These are phyloP conservation scores for Conus ventricosus DNA, from an alignment of 1,140 invertebrate genomes.

Conservation along the genomic window DNA sequence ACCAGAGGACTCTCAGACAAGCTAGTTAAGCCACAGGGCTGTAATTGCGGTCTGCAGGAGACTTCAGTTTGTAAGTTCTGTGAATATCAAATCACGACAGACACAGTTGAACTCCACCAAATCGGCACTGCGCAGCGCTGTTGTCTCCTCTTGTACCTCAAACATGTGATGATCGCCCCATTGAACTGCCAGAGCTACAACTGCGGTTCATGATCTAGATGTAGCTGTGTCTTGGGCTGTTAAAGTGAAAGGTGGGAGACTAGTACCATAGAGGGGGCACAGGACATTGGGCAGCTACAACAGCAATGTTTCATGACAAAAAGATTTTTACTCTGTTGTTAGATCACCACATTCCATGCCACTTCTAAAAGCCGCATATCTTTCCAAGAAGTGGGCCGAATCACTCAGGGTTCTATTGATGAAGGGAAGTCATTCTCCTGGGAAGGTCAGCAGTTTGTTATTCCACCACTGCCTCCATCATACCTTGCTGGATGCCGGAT, in stretches of 20 bases:
- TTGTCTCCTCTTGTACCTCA: too few species aligned
- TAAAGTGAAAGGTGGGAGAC: not conserved
- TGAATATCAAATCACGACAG: too few species aligned
- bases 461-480: constrained; percentile 65
- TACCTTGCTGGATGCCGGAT: constrained; percentile 65
- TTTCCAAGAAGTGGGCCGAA: constrained; percentile 39
- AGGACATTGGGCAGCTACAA: not conserved
- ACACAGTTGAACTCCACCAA: too few species aligned
- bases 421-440: constrained; percentile 51
- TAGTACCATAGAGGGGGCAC: not conserved
- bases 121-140: too few species aligned
- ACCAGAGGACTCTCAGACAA: too few species aligned
- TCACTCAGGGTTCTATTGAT: constrained; percentile 47
- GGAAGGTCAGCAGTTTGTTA: constrained; percentile 46
- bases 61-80: too few species aligned
- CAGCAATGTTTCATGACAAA: not conserved
- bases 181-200: too few species aligned
- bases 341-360: constrained; percentile 58
- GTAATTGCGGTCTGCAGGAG: too few species aligned
- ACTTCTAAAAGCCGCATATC: constrained; percentile 44
- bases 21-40: too few species aligned
- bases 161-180: too few species aligned
- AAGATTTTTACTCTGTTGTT: not conserved
- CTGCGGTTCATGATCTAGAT: too few species aligned
- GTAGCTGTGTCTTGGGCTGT: too few species aligned